A percentile compares a stretch with the other conserved stretches of the same genome.
phyloP scores from a whole-genome alignment of 2,113 vertebrate genomes.

The Plecotus auritus region DNA sequence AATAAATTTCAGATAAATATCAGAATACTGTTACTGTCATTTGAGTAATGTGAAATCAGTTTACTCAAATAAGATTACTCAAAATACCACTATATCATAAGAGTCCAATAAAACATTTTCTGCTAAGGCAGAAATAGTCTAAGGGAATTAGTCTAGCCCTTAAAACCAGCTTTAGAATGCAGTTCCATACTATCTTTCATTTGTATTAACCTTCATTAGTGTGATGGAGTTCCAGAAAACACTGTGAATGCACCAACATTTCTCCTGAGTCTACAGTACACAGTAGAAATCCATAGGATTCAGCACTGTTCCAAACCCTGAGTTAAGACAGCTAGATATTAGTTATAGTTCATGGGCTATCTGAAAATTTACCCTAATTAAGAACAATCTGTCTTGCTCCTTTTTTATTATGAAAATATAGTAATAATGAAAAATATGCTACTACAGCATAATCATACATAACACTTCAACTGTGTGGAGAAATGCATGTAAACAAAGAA shows the following conservation, averaged over 20 bases:
- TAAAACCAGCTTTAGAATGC: conserved; percentile 20
- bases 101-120: conserved; percentile 27
- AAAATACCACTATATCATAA: conserved; percentile 11
- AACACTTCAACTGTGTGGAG: conserved; percentile 55
- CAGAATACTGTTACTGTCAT: conserved; percentile 38
- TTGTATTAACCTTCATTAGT: neutral
- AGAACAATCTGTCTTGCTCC: conserved; percentile 50
- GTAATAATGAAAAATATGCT: conserved; percentile 34
- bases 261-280: neutral
- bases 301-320: neutral
- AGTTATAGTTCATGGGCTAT: conserved; percentile 19
- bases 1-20: conserved; percentile 35
- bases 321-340: neutral
- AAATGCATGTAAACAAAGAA: neutral
- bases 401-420: conserved; percentile 57
- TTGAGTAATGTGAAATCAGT: neutral
- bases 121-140: neutral
- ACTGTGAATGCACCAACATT: neutral
- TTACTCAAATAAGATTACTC: conserved; percentile 13
- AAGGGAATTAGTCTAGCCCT: neutral
- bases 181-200: neutral
- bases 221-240: conserved; percentile 8
- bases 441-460: conserved; percentile 67
- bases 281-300: neutral
- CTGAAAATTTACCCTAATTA: conserved; percentile 54